Evolutionary conservation across 1,140 invertebrate species (phyloP), one percentile per base, ranked within the genome.

Genomic region (Bombus haemorrhoidalis): DNA sequence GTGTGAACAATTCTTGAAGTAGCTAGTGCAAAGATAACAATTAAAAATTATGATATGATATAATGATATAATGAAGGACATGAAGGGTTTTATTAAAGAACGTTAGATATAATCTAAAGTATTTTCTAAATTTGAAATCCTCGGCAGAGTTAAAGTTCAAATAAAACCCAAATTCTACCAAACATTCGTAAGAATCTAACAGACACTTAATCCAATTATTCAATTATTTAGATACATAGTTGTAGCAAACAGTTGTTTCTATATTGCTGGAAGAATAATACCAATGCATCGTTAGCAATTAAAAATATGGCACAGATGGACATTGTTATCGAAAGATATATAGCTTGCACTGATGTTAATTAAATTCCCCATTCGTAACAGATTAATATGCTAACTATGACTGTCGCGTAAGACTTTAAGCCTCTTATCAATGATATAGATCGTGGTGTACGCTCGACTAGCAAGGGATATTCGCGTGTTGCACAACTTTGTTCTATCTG

Each of bases 341-440:
- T 2, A 28, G 3, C 4, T 62, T 37, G 25, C 28, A 47, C 69
- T 3, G 18, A 32, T 41, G 41, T 82, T 89, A 88, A 88, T 82
- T 68, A 57, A 86, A 75, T 82, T 82, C 28, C 28, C 72, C 53
- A 39, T 74, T 64, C 34, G 69, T 57, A 3, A 3, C n/a, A 18
- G 64, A 47, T 84, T 76, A 84, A 64, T 64, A 87, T 75, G 81
- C 68, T 62, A 90, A 89, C 59, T 75, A 66, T 32, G 3, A 28
- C 59, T 12, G 59, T 71, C 68, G 41, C 66, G 53, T 57, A 71
- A 18, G 62, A 72, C 53, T 37, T 39, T 86, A 83, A 89, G 80
- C 88, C 77, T 72, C 79, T 86, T 86, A 89, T 69, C 47, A 39
- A 22, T 32, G 28, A 41, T 5, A 59, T 2, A 37, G n/a, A 59